These are phyloP conservation scores for Neuroterus valhalla DNA, from an alignment of 1,140 invertebrate genomes.

Conservation along the genomic window DNA sequence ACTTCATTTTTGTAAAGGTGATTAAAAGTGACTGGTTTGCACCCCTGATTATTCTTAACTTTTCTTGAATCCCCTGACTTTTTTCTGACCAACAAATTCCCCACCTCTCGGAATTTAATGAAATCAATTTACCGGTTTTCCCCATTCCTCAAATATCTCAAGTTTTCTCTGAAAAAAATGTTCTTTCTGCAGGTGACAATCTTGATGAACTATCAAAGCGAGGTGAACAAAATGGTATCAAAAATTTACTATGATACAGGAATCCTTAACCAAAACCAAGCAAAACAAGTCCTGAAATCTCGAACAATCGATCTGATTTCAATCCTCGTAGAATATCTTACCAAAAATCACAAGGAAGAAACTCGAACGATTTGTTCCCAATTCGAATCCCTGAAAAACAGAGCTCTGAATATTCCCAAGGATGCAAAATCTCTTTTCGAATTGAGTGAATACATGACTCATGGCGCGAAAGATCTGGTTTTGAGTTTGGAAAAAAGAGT, in stretches of 20 bases:
- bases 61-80: too few species aligned
- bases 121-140: too few species aligned
- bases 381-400: slow-evolving; percentile 62
- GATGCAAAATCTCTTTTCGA: slow-evolving; percentile 74
- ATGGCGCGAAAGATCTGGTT: slow-evolving; percentile 69
- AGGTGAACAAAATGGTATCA: slow-evolving; percentile 56
- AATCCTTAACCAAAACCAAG: slow-evolving; percentile 57
- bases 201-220: slow-evolving; percentile 58
- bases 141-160: too few species aligned
- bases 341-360: slow-evolving; percentile 60
- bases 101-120: too few species aligned
- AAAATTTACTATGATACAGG: slow-evolving; percentile 64
- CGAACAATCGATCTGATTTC: slow-evolving; percentile 53
- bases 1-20: too few species aligned
- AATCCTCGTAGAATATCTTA: slow-evolving; percentile 56
- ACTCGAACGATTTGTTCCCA: slow-evolving; percentile 62
- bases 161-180: too few species aligned
- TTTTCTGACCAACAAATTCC: too few species aligned
- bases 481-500: slow-evolving; percentile 67
- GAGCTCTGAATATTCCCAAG: slow-evolving; percentile 69
- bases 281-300: slow-evolving; percentile 58
- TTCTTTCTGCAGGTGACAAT: slow-evolving; percentile 51
- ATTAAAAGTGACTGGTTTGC: too few species aligned
- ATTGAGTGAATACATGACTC: slow-evolving; percentile 71
- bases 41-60: too few species aligned